Evolutionary conservation across 2,797 vertebrate species (phyloP).

Genomic region (Macropodus opercularis): DNA sequence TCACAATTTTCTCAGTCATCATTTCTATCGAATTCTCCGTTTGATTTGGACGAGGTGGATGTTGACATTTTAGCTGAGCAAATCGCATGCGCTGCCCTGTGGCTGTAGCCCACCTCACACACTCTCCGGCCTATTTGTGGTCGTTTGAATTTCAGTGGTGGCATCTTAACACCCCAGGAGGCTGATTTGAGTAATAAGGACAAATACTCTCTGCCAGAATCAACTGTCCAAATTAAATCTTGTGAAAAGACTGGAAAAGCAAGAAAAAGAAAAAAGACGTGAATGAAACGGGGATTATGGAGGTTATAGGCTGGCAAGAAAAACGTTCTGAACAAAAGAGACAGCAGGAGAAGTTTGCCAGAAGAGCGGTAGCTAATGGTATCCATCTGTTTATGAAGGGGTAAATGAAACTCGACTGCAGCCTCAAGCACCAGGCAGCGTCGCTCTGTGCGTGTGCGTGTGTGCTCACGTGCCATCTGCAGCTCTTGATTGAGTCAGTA

Average conservation of each 20-base stretch:
- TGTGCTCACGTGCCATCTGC: slow-evolving; percentile 33
- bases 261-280: neutral
- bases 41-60: neutral
- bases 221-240: neutral
- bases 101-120: neutral
- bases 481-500: slow-evolving; percentile 44
- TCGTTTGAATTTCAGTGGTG: neutral
- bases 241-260: neutral
- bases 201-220: neutral
- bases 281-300: neutral
- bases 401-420: slow-evolving; percentile 42
- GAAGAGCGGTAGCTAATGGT: slow-evolving; percentile 14
- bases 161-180: slow-evolving; percentile 11
- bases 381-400: slow-evolving; percentile 39
- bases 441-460: slow-evolving; percentile 25
- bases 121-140: neutral
- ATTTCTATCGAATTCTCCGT: neutral
- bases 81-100: neutral
- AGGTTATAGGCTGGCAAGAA: neutral
- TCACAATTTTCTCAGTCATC: neutral
- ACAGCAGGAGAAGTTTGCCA: slow-evolving; percentile 8
- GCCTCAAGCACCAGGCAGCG: slow-evolving; percentile 43
- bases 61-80: neutral
- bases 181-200: neutral
- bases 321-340: neutral